A percentile compares a stretch with the other conserved stretches of the same genome.
These are phyloP conservation scores for Acrossocheilus fasciatus DNA, from an alignment of 2,797 vertebrate genomes.

Conservation along the genomic window DNA sequence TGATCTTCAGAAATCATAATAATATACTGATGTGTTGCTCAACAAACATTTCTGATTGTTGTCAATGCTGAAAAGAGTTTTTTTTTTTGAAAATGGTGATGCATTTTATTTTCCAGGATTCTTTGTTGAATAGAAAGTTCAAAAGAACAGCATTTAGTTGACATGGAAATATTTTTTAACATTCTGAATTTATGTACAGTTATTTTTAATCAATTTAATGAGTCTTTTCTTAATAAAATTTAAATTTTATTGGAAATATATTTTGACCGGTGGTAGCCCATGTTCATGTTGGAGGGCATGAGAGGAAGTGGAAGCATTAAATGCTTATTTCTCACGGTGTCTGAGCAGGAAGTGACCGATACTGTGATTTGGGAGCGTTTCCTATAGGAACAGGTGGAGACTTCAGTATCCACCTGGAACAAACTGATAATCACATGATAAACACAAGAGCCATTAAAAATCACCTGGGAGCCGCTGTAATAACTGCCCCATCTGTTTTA, in stretches of 20 bases:
- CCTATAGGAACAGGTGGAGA: background rate
- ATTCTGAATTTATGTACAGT: background rate
- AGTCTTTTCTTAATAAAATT: background rate
- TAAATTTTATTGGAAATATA: rapidly evolving
- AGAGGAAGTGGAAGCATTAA: background rate
- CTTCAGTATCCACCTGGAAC: background rate
- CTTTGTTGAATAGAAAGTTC: no score
- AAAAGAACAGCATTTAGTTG: no score
- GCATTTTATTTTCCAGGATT: no score
- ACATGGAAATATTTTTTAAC: no score
- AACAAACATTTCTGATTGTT: no score
- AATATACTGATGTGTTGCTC: no score
- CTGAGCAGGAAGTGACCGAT: background rate
- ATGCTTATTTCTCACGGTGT: background rate
- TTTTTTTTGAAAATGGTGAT: no score
- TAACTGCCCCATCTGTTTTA: background rate
- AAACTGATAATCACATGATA: background rate
- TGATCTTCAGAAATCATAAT: no score
- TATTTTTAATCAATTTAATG: background rate
- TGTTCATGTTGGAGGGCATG: background rate
- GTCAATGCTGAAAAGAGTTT: no score
- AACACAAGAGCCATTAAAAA: background rate
- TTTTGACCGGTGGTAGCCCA: background rate
- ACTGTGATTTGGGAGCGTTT: background rate
- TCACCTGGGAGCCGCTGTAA: background rate